phyloP scores from a whole-genome alignment of 2,113 vertebrate genomes.

The Chaetops frenatus region DNA sequence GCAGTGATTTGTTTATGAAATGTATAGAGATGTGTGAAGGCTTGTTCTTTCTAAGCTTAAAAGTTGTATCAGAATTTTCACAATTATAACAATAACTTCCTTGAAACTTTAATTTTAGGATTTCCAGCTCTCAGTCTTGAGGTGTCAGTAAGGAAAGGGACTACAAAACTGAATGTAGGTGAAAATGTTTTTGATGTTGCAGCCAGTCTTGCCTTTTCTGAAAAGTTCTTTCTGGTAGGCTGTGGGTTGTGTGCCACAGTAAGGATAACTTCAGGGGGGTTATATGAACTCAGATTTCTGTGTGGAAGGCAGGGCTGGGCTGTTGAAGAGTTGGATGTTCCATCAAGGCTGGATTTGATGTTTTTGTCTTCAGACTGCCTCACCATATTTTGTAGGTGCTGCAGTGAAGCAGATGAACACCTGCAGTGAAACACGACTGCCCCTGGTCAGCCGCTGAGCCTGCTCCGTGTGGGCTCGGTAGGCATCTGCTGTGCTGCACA shows the following conservation, averaged over 20 bases:
- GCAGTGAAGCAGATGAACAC: not conserved
- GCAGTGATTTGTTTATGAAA: not conserved
- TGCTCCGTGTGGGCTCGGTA: too few species aligned
- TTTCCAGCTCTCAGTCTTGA: not conserved
- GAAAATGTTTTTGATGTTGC: not conserved
- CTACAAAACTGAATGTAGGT: not conserved
- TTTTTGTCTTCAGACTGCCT: not conserved
- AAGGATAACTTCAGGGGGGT: not conserved
- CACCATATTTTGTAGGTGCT: fast-evolving
- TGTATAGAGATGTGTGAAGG: not conserved
- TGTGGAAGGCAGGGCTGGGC: not conserved
- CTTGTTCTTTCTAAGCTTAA: not conserved
- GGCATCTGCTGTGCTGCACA: not conserved
- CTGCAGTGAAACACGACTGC: not conserved
- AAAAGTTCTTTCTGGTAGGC: not conserved
- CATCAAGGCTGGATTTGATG: not conserved
- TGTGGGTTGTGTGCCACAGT: not conserved
- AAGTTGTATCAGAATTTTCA: not conserved
- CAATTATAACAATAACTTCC: not conserved
- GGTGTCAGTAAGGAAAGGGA: not conserved
- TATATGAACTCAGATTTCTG: not conserved
- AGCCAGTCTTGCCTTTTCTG: not conserved
- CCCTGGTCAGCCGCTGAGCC: not conserved
- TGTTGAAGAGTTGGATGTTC: not conserved
- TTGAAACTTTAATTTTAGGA: not conserved